These are phyloP conservation scores for Pterocles burchelli DNA, from an alignment of 2,113 vertebrate genomes.

Conservation along the genomic window DNA sequence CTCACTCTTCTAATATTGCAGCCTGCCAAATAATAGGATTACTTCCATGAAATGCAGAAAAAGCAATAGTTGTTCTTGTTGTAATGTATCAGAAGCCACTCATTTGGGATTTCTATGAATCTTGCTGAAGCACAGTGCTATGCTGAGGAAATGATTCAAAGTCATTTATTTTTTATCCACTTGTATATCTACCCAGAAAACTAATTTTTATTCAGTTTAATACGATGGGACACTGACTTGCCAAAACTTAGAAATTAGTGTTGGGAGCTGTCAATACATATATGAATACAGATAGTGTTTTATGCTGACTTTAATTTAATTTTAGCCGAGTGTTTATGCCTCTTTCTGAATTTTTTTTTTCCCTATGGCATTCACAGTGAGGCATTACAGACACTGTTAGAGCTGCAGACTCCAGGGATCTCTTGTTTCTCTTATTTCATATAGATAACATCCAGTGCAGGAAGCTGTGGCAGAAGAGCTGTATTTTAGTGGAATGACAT, in stretches of 20 bases:
- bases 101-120: neutral
- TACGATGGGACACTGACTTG: neutral
- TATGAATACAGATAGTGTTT: neutral
- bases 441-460: neutral
- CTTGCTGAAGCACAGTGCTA: neutral
- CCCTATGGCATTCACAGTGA: neutral
- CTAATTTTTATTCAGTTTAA: conserved; percentile 18
- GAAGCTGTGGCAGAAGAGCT: neutral
- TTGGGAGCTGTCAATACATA: neutral
- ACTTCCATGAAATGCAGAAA: conserved; percentile 1
- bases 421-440: neutral
- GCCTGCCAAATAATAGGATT: neutral
- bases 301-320: neutral
- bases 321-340: neutral
- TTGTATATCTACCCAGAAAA: conserved; percentile 12
- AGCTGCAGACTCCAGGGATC: neutral
- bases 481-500: neutral
- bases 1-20: neutral
- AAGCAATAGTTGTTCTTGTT: neutral
- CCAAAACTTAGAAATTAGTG: neutral
- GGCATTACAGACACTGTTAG: neutral
- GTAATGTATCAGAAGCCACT: neutral
- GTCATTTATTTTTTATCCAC: conserved; percentile 5
- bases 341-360: neutral
- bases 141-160: neutral